Evolutionary conservation across 2,888 invertebrate genomes (phyloP).

Genomic region (Oligia latruncula): DNA sequence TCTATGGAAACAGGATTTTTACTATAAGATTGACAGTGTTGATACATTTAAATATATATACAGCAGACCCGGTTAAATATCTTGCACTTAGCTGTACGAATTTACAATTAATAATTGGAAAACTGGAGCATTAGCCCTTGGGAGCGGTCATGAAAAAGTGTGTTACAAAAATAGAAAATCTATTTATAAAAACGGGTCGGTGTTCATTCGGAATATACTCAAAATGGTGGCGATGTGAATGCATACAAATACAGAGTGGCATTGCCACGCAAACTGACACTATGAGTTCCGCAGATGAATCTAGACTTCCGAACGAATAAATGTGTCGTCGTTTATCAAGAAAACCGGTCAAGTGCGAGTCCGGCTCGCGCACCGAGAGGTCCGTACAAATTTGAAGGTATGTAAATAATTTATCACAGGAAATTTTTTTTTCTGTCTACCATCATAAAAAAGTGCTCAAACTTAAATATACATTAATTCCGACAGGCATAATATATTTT

Average conservation of each 20-base stretch:
- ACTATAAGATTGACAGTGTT: neutral
- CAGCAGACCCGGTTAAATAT: neutral
- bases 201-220: constrained; percentile 17
- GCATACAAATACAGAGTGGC: neutral
- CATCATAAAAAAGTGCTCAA: neutral
- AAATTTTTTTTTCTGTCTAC: neutral
- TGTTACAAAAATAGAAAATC: neutral
- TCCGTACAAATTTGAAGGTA: too few species aligned
- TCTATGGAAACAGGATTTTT: neutral
- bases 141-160: neutral
- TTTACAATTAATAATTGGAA: neutral
- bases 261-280: neutral
- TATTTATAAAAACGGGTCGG: neutral
- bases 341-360: neutral
- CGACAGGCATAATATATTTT: constrained; percentile 2
- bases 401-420: too few species aligned
- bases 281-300: neutral
- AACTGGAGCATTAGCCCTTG: neutral
- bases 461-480: neutral
- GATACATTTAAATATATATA: neutral
- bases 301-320: neutral
- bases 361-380: too few species aligned
- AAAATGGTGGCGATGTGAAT: neutral
- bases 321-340: neutral
- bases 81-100: neutral